These are phyloP conservation scores for Aurelia sp. DNA, from an alignment of 30 jellyfish, hydroid and myxozoan species.

Conservation along the genomic window DNA sequence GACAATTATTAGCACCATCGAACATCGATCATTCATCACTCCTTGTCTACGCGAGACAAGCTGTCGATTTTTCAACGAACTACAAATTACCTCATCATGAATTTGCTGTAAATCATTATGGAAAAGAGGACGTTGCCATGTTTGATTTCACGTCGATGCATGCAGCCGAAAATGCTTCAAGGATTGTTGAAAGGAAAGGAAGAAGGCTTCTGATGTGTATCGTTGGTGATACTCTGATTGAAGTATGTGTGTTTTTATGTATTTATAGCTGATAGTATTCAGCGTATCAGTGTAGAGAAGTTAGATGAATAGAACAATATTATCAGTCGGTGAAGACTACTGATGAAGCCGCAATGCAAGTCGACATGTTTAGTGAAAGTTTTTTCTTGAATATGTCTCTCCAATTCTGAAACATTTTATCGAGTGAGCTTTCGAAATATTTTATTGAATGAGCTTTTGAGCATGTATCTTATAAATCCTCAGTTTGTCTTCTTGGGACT, in stretches of 20 bases:
- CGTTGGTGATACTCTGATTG: constrained; percentile 95
- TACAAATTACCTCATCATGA: constrained; percentile 97
- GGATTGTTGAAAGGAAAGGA: constrained; percentile 92
- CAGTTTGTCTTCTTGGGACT: no score
- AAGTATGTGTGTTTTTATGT: constrained; percentile 42
- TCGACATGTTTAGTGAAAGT: no score
- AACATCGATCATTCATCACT: constrained; percentile 75
- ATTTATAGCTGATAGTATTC: no score
- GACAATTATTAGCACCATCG: constrained; percentile 71
- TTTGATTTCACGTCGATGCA: constrained; percentile 96
- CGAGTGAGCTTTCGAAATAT: no score
- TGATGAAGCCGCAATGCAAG: no score
- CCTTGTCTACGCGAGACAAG: constrained; percentile 79
- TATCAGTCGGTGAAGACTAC: no score
- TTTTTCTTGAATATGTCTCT: no score
- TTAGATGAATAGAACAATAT: no score
- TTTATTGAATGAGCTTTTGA: no score
- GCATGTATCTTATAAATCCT: no score
- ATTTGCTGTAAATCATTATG: constrained; percentile 89
- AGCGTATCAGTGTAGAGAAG: no score
- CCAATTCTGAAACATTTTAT: no score
- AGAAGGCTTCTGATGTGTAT: constrained; percentile 78
- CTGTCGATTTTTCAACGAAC: constrained; percentile 96
- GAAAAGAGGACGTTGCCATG: constrained; percentile 97
- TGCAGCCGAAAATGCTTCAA: constrained; percentile 93